Evolutionary conservation across 92 coral and sea anemone species (phyloP).

Genomic region (Siderastrea radians): DNA sequence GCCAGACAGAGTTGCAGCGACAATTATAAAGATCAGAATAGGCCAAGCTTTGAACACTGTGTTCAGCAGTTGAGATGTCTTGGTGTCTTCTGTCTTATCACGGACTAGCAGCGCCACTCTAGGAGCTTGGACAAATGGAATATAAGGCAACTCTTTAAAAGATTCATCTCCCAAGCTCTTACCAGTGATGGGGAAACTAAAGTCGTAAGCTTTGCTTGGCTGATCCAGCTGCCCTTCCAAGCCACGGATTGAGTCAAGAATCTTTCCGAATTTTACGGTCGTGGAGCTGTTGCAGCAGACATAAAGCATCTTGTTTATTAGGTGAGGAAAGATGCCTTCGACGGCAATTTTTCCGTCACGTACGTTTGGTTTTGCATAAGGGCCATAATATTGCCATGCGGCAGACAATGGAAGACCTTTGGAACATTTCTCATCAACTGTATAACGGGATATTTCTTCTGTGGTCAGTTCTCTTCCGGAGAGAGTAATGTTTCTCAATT

Average conservation of each 20-base stretch:
- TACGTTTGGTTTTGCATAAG: slow-evolving; percentile 75
- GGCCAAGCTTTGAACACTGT: slow-evolving; percentile 98
- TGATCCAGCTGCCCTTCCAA: slow-evolving; percentile 78
- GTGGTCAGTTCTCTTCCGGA: slow-evolving; percentile 54
- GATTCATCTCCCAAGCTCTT: slow-evolving; percentile 68
- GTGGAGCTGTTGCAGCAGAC: slow-evolving; percentile 81
- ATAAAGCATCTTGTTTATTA: slow-evolving; percentile 81
- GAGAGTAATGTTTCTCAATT: slow-evolving; percentile 10
- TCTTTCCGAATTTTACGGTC: slow-evolving; percentile 72
- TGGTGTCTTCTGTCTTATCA: slow-evolving; percentile 74
- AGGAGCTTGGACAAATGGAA: slow-evolving; percentile 91
- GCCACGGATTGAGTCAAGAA: slow-evolving; percentile 75
- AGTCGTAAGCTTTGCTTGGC: slow-evolving; percentile 74
- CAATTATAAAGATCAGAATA: slow-evolving; percentile 90
- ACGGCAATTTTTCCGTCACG: slow-evolving; percentile 68
- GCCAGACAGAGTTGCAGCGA: slow-evolving; percentile 96
- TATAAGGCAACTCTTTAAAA: slow-evolving; percentile 86
- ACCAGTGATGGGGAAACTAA: slow-evolving; percentile 92
- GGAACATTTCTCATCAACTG: slow-evolving; percentile 88
- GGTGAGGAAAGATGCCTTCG: slow-evolving; percentile 94
- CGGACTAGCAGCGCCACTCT: slow-evolving; percentile 91
- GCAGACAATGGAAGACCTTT: slow-evolving; percentile 88
- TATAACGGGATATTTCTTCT: slow-evolving; percentile 57
- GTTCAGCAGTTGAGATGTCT: slow-evolving; percentile 81
- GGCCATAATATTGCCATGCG: slow-evolving; percentile 97